phyloP scores from a whole-genome alignment of 2,888 invertebrate genomes.

The Ophraella communa region DNA sequence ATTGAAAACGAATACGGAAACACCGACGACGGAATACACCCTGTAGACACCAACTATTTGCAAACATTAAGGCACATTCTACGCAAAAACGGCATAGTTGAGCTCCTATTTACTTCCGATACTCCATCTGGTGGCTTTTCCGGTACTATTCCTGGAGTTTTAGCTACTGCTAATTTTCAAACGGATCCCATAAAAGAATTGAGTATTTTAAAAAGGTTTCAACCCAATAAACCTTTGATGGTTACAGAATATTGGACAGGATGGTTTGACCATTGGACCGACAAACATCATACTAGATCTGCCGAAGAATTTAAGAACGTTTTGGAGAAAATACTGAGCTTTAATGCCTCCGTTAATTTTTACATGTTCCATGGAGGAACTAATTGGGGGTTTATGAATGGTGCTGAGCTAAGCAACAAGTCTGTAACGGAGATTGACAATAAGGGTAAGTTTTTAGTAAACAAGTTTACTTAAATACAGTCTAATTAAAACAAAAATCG shows the following conservation, averaged over 20 bases:
- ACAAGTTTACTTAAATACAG: no score
- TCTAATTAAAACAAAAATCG: no score
- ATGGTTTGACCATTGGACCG: constrained; percentile 69
- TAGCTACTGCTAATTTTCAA: constrained; percentile 66
- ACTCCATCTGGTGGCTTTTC: constrained; percentile 41
- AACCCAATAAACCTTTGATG: constrained; percentile 64
- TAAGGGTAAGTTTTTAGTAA: constrained; percentile 13
- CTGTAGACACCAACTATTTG: constrained; percentile 58
- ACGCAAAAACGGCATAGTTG: constrained; percentile 56
- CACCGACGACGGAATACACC: constrained; percentile 39
- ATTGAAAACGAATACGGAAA: constrained; percentile 93
- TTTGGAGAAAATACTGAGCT: constrained; percentile 48
- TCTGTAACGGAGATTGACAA: constrained; percentile 7
- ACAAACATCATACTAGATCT: constrained; percentile 50
- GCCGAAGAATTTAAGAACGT: constrained; percentile 43
- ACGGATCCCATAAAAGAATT: constrained; percentile 56
- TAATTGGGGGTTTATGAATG: constrained; percentile 73
- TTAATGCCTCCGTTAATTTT: constrained; percentile 71
- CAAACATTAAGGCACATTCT: constrained; percentile 56
- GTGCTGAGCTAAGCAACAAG: constrained; percentile 41
- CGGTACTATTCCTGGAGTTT: constrained; percentile 46
- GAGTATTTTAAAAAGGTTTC: constrained; percentile 56
- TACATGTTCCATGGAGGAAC: constrained; percentile 94
- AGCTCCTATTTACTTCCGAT: constrained; percentile 65
- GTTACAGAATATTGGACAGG: constrained; percentile 69